Conservation (phyloP, 2,888 invertebrate species). For the Rhimphoctona megacephalus region DNA sequence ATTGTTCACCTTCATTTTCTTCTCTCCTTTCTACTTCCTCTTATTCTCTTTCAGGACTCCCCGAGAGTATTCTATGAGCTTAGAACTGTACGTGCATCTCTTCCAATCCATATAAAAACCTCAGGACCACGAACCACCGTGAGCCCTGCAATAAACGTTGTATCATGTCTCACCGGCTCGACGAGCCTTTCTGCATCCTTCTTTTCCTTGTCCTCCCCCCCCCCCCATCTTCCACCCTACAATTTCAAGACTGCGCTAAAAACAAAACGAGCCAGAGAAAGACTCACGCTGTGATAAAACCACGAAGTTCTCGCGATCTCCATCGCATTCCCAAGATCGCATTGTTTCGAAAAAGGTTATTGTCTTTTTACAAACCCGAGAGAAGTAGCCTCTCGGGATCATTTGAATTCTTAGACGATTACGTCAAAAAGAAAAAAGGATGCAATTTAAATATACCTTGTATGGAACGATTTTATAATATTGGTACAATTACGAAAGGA, state of each 20-base stretch:
- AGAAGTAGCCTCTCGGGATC: not conserved
- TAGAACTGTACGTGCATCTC: slow-evolving; percentile 52
- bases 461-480: not conserved
- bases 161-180: slow-evolving; percentile 28
- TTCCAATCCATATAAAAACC: slow-evolving; percentile 59
- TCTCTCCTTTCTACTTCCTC: not conserved
- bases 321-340: slow-evolving; percentile 18
- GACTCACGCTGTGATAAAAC: slow-evolving; percentile 47
- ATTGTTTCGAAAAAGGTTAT: slow-evolving; percentile 4
- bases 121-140: slow-evolving; percentile 44
- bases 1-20: slow-evolving; percentile 18
- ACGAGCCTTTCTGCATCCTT: slow-evolving; percentile 8
- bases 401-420: not conserved
- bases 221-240: not conserved
- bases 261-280: slow-evolving; percentile 8
- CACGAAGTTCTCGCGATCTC: slow-evolving; percentile 4
- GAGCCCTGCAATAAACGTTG: slow-evolving; percentile 64
- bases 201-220: not conserved
- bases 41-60: slow-evolving; percentile 11
- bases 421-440: not conserved
- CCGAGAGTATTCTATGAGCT: slow-evolving; percentile 7
- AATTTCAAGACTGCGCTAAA: slow-evolving; percentile 1
- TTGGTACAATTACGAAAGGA: too few relatives aligned
- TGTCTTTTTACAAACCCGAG: not conserved
- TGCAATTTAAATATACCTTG: not conserved